Percentiles rank a stretch among this genome's conserved stretches.
Conservation (phyloP, 2,888 invertebrate species). For the Eristalis tenax region DNA sequence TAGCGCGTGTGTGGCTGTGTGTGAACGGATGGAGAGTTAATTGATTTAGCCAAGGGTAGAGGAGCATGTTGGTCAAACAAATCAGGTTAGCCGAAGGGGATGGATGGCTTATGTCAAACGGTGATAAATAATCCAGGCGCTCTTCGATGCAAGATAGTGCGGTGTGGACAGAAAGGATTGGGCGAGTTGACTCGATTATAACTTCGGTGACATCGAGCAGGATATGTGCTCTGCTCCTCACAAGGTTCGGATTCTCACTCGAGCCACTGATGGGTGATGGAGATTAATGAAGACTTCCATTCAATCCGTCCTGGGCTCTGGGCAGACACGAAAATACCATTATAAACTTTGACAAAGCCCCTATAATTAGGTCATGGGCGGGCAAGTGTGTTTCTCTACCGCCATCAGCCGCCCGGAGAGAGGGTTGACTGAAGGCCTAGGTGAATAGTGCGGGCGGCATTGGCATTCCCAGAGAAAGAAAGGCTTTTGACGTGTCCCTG, state of each 20-base stretch:
- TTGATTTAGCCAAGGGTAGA: constrained; percentile 33
- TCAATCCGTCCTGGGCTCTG: neutral
- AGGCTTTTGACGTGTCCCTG: too few relatives aligned
- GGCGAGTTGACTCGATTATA: neutral
- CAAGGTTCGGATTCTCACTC: neutral
- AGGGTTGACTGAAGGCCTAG: neutral
- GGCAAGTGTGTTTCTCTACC: neutral
- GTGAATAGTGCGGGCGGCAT: neutral
- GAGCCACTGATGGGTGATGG: neutral
- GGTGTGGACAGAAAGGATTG: neutral
- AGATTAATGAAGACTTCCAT: neutral
- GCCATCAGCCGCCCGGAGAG: too few relatives aligned
- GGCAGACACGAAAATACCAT: neutral
- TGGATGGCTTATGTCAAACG: neutral
- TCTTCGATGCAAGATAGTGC: constrained; percentile 4
- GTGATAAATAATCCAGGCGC: constrained; percentile 27
- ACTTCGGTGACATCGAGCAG: neutral
- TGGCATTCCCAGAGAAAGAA: neutral
- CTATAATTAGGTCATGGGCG: neutral
- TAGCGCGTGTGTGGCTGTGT: neutral
- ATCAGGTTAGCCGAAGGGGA: constrained; percentile 9
- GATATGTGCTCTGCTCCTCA: neutral
- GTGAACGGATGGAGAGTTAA: neutral
- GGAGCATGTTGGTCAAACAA: constrained; percentile 25
- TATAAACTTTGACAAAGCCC: neutral